Evolutionary conservation across 2,113 vertebrate species (phyloP).

Genomic region (Python bivittatus): DNA sequence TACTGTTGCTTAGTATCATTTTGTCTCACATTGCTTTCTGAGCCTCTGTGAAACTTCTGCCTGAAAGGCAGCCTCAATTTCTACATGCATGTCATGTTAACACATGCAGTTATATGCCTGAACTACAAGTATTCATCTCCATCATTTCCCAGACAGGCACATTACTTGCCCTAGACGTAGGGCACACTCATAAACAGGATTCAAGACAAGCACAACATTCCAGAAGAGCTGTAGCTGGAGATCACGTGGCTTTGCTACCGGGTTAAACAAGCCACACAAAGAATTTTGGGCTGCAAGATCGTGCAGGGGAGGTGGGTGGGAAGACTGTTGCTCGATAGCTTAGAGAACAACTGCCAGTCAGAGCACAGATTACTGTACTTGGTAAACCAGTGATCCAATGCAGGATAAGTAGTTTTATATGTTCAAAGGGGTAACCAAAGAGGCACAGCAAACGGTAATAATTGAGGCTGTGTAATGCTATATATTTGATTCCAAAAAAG

Average conservation of each 20-base stretch:
- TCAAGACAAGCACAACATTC: background rate
- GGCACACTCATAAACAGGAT: background rate
- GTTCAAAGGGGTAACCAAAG: background rate
- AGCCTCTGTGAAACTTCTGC: background rate
- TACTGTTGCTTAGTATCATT: background rate
- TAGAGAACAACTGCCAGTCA: background rate
- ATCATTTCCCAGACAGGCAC: background rate
- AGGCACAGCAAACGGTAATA: background rate
- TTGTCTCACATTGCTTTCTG: background rate
- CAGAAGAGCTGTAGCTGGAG: background rate
- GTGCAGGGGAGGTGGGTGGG: accelerated
- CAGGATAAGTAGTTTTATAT: background rate
- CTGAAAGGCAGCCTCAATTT: background rate
- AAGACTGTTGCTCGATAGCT: background rate
- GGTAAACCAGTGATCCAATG: too few species aligned
- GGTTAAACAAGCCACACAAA: background rate
- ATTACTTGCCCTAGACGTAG: background rate
- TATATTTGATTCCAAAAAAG: background rate
- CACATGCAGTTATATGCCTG: background rate
- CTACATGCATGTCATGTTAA: background rate
- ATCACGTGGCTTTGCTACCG: background rate
- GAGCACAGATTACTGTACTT: background rate
- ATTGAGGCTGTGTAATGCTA: background rate
- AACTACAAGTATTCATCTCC: background rate
- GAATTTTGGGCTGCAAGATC: background rate